Evolutionary conservation across 2,888 invertebrate species (phyloP), one percentile per base, ranked within the genome.

Genomic region (Lasioglossum lativentre): DNA sequence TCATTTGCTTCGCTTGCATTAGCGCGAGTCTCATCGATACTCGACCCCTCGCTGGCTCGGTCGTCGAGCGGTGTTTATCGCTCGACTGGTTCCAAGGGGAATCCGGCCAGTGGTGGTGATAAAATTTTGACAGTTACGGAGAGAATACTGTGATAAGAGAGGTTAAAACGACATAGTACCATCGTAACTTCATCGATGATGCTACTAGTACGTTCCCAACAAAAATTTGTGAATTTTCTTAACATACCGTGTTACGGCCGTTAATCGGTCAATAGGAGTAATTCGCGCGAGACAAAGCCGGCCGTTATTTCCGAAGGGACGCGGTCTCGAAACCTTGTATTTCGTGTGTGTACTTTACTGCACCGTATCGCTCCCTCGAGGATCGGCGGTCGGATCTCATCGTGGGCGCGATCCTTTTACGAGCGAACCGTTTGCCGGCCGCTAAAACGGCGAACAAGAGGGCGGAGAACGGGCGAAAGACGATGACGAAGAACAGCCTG

Each of bases 321-420:
- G 38, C 87, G 86, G 34, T 34, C 34, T 86, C 89, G 83, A 78
- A 84, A 89, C 74, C 87, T 89, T 86, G 85, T 85, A 85, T 85
- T 88, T 85, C 83, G 80, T 72, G 77, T 77, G 80, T 72, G 77
- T 77, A 84, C 75, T 90, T 88, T 88, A 90, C 85, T 86, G 78
- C 84, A 63, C 81, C 84, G 86, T 89, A 90, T 88, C 87, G 86
- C 78, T 78, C 80, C 71, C 74, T 63, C 14, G 27, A 30, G 70
- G 45, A 68, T 38, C 78, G 59, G 27, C 47, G 40, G 72, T 14
- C 42, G 14, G 27, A 23, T 63, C 16, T 73, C 71, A 34, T 75
- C 84, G 90, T 88, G 89, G 91, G 87, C 89, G 89, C 88, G 91
- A 89, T 88, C 78, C 83, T 89, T 68, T 91, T 89, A 90, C 87